Percentiles rank a stretch among this genome's conserved stretches.
Conservation (phyloP, 2,888 invertebrate genomes). For the Sphecodes monilicornis region DNA sequence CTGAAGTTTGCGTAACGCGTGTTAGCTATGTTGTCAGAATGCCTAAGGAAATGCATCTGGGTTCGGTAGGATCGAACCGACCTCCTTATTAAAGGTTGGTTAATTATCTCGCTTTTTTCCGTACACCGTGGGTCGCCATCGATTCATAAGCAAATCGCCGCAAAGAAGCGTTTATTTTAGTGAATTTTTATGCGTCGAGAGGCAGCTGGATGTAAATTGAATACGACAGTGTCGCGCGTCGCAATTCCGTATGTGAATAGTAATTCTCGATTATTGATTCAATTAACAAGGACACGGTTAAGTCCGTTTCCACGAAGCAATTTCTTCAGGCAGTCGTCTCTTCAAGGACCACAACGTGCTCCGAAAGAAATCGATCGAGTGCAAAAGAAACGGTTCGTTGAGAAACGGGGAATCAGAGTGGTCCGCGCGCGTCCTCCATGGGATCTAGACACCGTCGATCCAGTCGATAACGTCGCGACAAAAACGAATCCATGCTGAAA, state of each 20-base stretch:
- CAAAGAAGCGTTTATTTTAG: not conserved
- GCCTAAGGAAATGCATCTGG: not conserved
- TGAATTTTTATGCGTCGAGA: not conserved
- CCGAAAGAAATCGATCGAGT: constrained; percentile 10
- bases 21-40: not conserved
- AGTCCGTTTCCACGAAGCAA: not conserved
- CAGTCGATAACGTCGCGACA: constrained; percentile 6
- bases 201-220: not conserved
- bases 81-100: not conserved
- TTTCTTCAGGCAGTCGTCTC: not conserved
- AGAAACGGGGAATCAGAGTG: not conserved
- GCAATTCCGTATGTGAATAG: not conserved
- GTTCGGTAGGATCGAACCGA: not conserved
- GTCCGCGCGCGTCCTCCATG: not conserved
- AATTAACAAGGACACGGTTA: not conserved
- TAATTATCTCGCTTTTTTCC: not conserved
- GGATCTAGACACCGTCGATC: constrained; percentile 8
- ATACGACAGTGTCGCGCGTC: not conserved
- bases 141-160: not conserved
- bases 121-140: not conserved
- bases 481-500: constrained; percentile 1
- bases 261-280: not conserved
- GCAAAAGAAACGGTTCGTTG: not conserved
- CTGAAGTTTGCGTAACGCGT: not conserved
- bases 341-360: not conserved